Evolutionary conservation across 1,140 invertebrate genomes (phyloP).

Genomic region (Augochlora pura): DNA sequence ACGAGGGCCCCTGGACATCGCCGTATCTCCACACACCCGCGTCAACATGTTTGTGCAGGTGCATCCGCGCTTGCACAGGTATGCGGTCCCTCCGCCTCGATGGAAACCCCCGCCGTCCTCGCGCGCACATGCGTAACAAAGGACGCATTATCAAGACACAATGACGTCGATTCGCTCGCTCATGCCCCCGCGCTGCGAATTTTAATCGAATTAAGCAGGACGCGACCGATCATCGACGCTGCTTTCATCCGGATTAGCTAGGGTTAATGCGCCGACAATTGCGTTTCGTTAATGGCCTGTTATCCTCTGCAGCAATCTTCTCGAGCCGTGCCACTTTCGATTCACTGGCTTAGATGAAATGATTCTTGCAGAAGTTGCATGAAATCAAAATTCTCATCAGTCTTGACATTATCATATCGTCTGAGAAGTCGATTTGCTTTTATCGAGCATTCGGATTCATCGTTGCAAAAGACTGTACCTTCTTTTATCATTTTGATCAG

Average conservation of each 20-base stretch:
- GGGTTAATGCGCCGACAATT: conserved; percentile 1
- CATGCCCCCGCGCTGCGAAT: conserved; percentile 1
- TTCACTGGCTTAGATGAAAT: too few species aligned
- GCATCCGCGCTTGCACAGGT: conserved; percentile 29
- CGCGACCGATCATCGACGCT: background rate
- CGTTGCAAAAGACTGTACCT: too few species aligned
- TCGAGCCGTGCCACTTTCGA: too few species aligned
- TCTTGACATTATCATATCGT: too few species aligned
- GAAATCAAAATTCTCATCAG: too few species aligned
- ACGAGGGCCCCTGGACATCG: background rate
- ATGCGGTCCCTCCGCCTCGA: background rate
- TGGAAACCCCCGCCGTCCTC: background rate
- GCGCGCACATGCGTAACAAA: conserved; percentile 13
- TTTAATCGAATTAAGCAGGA: conserved; percentile 31
- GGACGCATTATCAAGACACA: conserved; percentile 29
- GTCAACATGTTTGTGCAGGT: conserved; percentile 42
- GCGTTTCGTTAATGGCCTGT: background rate
- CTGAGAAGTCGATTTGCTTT: too few species aligned
- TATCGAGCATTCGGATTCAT: too few species aligned
- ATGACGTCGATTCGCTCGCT: background rate
- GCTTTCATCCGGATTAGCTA: conserved; percentile 1
- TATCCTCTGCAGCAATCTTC: too few species aligned
- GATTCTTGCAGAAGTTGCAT: too few species aligned
- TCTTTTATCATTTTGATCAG: too few species aligned
- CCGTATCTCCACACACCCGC: background rate